Percentiles rank a stretch among this genome's conserved stretches.
phyloP scores from a whole-genome alignment of 2,888 invertebrate genomes.

The Eugnorisma glareosa region DNA sequence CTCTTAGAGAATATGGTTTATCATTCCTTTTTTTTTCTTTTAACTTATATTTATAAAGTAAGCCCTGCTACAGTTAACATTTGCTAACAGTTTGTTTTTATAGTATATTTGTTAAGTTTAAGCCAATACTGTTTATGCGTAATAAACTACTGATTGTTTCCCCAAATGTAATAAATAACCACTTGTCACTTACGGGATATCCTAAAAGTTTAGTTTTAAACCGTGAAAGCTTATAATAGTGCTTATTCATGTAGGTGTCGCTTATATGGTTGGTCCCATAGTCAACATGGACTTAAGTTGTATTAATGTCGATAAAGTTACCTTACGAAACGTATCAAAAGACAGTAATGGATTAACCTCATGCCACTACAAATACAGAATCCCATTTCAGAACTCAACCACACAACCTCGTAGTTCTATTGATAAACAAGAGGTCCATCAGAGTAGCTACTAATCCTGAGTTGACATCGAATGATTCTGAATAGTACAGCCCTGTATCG shows the following conservation, averaged over 20 bases:
- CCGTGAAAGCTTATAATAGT: no score
- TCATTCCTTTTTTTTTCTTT: no score
- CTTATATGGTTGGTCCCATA: background rate
- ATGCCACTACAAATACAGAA: conserved; percentile 3
- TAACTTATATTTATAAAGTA: no score
- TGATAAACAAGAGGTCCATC: conserved; percentile 41
- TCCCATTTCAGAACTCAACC: conserved; percentile 35
- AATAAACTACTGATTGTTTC: no score
- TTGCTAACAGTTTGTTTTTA: no score
- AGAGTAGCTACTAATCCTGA: conserved; percentile 26
- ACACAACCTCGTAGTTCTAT: conserved; percentile 24
- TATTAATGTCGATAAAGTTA: background rate
- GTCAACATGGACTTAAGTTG: background rate
- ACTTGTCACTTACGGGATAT: no score
- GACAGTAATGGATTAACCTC: conserved; percentile 45
- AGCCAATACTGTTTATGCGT: no score
- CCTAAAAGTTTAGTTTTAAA: no score
- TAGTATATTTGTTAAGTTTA: no score
- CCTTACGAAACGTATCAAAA: conserved; percentile 30
- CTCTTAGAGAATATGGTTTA: no score
- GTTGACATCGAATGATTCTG: conserved; percentile 38
- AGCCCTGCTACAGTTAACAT: no score
- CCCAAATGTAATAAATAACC: no score
- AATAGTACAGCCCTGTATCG: conserved; percentile 9
- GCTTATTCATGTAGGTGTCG: background rate